These are phyloP conservation scores for Luscinia megarhynchos DNA, from an alignment of 2,797 vertebrate genomes.

Conservation along the genomic window DNA sequence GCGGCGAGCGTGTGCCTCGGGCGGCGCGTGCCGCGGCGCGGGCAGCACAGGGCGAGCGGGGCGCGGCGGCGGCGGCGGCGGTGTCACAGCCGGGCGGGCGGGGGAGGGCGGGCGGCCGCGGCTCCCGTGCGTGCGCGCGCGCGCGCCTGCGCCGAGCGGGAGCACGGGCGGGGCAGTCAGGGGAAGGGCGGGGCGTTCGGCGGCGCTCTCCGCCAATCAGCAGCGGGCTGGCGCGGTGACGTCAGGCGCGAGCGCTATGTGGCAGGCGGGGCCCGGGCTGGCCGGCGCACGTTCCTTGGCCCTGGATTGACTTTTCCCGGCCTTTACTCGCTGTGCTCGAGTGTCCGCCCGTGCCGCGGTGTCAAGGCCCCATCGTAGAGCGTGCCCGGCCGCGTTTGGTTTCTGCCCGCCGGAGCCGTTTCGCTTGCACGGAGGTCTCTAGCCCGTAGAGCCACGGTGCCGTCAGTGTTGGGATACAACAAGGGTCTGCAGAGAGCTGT, in stretches of 20 bases:
- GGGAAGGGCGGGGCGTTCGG: neutral
- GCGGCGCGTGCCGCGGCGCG: neutral
- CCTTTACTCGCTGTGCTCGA: rapidly evolving
- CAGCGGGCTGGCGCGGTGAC: neutral
- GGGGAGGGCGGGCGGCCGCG: neutral
- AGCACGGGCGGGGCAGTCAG: rapidly evolving
- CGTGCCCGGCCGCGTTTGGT: too few species aligned
- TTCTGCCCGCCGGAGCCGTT: neutral
- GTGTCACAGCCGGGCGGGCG: neutral
- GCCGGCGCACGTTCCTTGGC: too few species aligned
- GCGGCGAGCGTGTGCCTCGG: neutral
- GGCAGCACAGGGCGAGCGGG: neutral
- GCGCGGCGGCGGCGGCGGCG: neutral
- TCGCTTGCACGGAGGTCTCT: rapidly evolving
- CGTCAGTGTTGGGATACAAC: rapidly evolving
- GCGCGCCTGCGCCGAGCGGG: neutral
- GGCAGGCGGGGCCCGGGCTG: too few species aligned
- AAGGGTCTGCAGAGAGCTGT: rapidly evolving
- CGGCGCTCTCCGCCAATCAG: neutral
- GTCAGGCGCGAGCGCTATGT: neutral
- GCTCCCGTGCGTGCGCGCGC: neutral
- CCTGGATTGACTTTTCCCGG: too few species aligned
- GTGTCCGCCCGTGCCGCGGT: rapidly evolving
- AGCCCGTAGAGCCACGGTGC: neutral
- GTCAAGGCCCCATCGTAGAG: rapidly evolving